phyloP scores from a whole-genome alignment of 2,888 invertebrate genomes.

The Amphipyra berbera region DNA sequence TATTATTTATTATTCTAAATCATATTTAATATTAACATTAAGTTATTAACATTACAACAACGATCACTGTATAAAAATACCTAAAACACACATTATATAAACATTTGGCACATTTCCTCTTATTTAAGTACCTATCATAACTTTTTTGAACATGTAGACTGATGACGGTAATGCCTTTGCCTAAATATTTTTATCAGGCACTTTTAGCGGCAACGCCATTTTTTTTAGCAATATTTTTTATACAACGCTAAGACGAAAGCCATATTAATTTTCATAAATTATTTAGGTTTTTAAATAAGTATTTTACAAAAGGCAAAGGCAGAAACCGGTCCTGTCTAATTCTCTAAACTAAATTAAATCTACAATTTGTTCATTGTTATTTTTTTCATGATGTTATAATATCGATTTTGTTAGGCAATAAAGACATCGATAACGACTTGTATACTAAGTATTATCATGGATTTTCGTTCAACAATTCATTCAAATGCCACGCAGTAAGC shows the following conservation, averaged over 20 bases:
- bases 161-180: not conserved
- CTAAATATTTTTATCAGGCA: not conserved
- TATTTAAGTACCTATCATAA: conserved; percentile 24
- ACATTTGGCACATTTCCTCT: conserved; percentile 53
- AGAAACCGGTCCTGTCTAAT: too few relatives aligned
- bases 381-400: conserved; percentile 3
- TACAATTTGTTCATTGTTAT: conserved; percentile 20
- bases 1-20: conserved; percentile 42
- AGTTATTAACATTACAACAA: conserved; percentile 39
- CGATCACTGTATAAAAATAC: conserved; percentile 47
- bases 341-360: conserved; percentile 10
- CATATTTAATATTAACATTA: conserved; percentile 28
- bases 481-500: too few relatives aligned
- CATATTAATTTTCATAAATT: too few relatives aligned
- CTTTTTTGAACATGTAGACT: conserved; percentile 8
- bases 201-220: not conserved
- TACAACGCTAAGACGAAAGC: too few relatives aligned
- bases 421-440: too few relatives aligned
- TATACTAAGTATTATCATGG: too few relatives aligned
- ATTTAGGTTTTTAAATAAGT: too few relatives aligned
- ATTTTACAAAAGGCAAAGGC: too few relatives aligned
- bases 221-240: not conserved
- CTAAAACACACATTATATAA: conserved; percentile 17
- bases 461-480: too few relatives aligned
- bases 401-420: not conserved